Evolutionary conservation across 1,140 invertebrate genomes (phyloP).

Genomic region (Hypothenemus hampei): DNA sequence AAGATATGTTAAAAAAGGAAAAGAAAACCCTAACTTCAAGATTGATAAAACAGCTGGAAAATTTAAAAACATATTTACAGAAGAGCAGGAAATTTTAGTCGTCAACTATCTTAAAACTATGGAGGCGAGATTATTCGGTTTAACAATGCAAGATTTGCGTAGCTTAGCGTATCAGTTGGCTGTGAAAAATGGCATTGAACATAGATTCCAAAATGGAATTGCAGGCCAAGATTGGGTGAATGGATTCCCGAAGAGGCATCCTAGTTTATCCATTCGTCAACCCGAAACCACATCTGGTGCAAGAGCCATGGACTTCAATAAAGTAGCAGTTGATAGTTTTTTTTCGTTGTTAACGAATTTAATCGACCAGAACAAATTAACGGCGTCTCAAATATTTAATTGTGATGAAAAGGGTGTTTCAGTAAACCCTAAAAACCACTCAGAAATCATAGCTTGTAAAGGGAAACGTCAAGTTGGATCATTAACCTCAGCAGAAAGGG

Average conservation of each 20-base stretch:
- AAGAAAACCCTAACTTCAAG: background rate
- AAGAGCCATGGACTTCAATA: constrained; percentile 38
- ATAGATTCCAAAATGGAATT: background rate
- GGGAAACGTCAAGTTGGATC: constrained; percentile 32
- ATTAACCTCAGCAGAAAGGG: constrained; percentile 47
- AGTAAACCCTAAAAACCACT: constrained; percentile 1
- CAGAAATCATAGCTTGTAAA: constrained; percentile 3
- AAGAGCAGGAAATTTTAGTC: constrained; percentile 15
- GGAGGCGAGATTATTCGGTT: constrained; percentile 21
- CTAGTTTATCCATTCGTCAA: background rate
- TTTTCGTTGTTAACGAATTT: constrained; percentile 15
- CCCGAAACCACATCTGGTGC: constrained; percentile 29
- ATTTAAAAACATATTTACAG: background rate
- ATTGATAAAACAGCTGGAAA: background rate
- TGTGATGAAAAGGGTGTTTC: constrained; percentile 12
- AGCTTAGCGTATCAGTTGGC: constrained; percentile 20
- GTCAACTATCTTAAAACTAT: constrained; percentile 17
- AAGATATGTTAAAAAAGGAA: background rate
- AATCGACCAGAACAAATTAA: constrained; percentile 3
- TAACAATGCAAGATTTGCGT: constrained; percentile 16
- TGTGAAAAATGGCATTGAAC: constrained; percentile 1
- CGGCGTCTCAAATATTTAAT: constrained; percentile 5
- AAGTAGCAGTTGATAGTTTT: constrained; percentile 19
- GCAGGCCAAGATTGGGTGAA: background rate
- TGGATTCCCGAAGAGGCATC: background rate